Evolutionary conservation across 2,113 vertebrate species (phyloP), one percentile per base, ranked within the genome.

Genomic region (Miniopterus natalensis): DNA sequence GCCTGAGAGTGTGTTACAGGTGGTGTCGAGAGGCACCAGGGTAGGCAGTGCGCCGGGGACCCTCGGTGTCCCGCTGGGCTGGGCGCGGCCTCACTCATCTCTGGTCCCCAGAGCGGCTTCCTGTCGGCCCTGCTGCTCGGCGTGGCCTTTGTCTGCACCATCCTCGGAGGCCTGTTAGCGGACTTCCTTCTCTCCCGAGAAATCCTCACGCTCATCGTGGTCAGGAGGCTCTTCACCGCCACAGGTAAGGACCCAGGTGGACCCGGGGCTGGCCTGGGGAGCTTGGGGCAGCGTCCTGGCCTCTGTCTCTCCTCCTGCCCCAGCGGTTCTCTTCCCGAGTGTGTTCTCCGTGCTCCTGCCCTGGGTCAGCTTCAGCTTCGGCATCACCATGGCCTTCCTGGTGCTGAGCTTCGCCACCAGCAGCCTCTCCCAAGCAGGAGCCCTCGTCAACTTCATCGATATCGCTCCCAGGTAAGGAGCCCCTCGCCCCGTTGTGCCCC

Each of bases 191-290:
- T 99, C 40, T 98, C 98, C 97, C 98, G 92, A 95, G 94, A 66
- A n/a, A 61, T 98, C 45, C 95, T 99, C 84, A 98, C 97, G 51
- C 78, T 99, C 74, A 97, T 98, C 6, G 88, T 81, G 0, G 94
- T 99, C 29, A 98, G 99, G n/a, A 99, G 99, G 71, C 94, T 99
- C 81, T 99, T 99, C 94, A 99, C 99, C 1, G 3, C 98, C 5
- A 11, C 92, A n/a, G 99, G 99, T 98, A 94, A 98, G 96, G 31
- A 78, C 11, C 0, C 0, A 21, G 17, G 10, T 40, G 51, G 15
- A 36, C 1, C 1, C 3, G 5, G 40, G 15, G 5, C n/a, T 42
- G 36, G 5, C 6, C 4, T 3, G 18, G 90, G 77, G 7, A 0
- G 6, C 42, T 40, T 6, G 15, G 59, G 15, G 40, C 3, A 20